phyloP scores from a whole-genome alignment of 1,140 invertebrate species.

The Parapsyche elsis region DNA sequence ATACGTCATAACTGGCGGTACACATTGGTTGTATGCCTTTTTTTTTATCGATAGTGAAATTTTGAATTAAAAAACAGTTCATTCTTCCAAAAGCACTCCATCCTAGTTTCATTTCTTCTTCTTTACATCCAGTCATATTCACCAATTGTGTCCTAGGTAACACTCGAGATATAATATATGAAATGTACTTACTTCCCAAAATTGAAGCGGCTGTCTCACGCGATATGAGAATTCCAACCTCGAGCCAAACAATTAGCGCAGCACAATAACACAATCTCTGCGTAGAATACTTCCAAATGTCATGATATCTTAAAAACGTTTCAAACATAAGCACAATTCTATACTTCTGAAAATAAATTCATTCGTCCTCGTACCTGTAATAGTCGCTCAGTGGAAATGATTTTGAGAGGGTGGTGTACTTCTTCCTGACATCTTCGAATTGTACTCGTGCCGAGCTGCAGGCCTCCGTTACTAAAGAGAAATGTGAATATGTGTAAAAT shows the following conservation, averaged over 20 bases:
- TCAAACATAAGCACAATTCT: too few species aligned
- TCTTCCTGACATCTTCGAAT: constrained; percentile 47
- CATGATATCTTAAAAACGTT: constrained; percentile 77
- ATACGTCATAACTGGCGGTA: too few species aligned
- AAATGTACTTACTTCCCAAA: constrained; percentile 76
- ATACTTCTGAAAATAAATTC: not conserved
- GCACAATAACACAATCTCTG: constrained; percentile 83
- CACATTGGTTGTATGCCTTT: too few species aligned
- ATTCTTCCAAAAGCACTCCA: too few species aligned
- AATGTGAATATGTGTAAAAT: not conserved
- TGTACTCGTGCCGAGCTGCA: constrained; percentile 39
- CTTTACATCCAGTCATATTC: too few species aligned
- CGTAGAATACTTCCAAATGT: constrained; percentile 87
- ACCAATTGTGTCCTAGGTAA: too few species aligned
- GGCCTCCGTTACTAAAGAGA: constrained; percentile 38
- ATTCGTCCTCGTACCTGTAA: constrained; percentile 37
- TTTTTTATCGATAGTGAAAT: too few species aligned
- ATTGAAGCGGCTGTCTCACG: constrained; percentile 82
- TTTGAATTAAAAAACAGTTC: too few species aligned
- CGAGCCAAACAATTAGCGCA: constrained; percentile 83
- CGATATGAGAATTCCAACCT: constrained; percentile 78
- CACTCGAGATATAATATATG: too few species aligned
- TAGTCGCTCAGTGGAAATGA: constrained; percentile 47
- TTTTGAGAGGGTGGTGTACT: constrained; percentile 34
- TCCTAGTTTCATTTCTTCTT: too few species aligned